These are phyloP conservation scores for Frieseomelitta varia DNA, from an alignment of 1,140 invertebrate genomes.

Conservation along the genomic window DNA sequence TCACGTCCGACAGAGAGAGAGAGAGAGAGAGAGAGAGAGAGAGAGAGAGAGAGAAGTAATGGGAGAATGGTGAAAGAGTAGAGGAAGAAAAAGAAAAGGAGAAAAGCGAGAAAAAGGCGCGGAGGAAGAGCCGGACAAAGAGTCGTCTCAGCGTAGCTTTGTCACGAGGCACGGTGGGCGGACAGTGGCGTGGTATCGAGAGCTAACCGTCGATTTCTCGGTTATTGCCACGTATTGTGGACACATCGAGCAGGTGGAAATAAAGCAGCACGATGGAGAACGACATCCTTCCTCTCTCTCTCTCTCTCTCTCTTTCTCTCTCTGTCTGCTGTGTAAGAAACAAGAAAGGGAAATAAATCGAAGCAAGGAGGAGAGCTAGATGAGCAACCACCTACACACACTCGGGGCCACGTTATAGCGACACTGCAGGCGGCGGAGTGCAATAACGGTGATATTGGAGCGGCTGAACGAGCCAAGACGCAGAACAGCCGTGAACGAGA, in stretches of 20 bases:
- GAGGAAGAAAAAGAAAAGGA: no score
- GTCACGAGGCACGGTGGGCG: slow-evolving; percentile 45
- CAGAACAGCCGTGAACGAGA: not conserved
- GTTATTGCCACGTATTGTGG: slow-evolving; percentile 67
- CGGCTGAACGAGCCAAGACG: slow-evolving; percentile 6
- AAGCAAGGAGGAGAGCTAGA: slow-evolving; percentile 57
- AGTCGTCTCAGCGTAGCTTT: slow-evolving; percentile 48
- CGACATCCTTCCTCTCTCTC: not conserved
- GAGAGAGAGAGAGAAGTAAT: not conserved
- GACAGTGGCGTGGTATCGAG: slow-evolving; percentile 53
- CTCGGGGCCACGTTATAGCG: slow-evolving; percentile 47
- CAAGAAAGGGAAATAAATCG: slow-evolving; percentile 63
- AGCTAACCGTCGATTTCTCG: slow-evolving; percentile 68
- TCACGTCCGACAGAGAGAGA: not conserved
- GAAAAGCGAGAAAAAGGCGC: slow-evolving; percentile 21
- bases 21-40: no score
- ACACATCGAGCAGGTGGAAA: slow-evolving; percentile 66
- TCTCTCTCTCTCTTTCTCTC: not conserved
- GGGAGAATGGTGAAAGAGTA: not conserved
- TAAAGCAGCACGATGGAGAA: slow-evolving; percentile 53
- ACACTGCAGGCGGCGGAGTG: slow-evolving; percentile 65
- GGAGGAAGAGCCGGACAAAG: slow-evolving; percentile 39
- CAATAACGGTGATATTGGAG: slow-evolving; percentile 70
- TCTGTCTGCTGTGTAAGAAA: not conserved
- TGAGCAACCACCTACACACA: slow-evolving; percentile 59